Conservation (phyloP, 2,888 invertebrate genomes). For the Tinea pellionella region DNA sequence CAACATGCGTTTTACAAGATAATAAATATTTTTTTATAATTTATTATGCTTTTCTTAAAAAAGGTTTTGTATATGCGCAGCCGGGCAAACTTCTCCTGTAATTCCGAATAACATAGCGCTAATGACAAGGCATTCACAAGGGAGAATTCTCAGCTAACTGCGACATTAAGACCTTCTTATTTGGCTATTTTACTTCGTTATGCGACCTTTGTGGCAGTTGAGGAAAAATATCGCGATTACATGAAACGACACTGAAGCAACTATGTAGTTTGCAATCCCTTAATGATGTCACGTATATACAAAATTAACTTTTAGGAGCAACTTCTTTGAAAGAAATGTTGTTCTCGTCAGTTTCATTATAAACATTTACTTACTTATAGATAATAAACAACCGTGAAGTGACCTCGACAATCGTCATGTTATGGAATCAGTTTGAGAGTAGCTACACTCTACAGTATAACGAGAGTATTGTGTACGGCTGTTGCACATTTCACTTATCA, state of each 20-base stretch:
- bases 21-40: no score
- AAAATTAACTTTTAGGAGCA: neutral
- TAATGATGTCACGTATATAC: neutral
- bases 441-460: no score
- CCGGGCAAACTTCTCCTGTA: slow-evolving; percentile 23
- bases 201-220: slow-evolving; percentile 19
- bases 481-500: no score
- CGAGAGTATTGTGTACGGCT: no score
- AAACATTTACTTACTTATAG: no score
- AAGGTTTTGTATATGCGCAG: neutral
- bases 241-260: neutral
- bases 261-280: neutral
- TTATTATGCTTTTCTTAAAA: no score
- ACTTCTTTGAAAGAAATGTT: neutral
- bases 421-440: no score
- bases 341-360: no score
- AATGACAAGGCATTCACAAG: slow-evolving; percentile 62
- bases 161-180: slow-evolving; percentile 37
- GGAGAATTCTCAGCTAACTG: slow-evolving; percentile 59
- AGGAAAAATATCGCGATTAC: slow-evolving; percentile 12
- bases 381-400: no score
- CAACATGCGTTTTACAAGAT: no score
- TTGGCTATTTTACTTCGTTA: slow-evolving; percentile 17
- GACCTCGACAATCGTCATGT: no score
- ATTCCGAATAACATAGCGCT: slow-evolving; percentile 61